Conservation (phyloP, 1,140 invertebrate species). For the Zaprionus capensis region DNA sequence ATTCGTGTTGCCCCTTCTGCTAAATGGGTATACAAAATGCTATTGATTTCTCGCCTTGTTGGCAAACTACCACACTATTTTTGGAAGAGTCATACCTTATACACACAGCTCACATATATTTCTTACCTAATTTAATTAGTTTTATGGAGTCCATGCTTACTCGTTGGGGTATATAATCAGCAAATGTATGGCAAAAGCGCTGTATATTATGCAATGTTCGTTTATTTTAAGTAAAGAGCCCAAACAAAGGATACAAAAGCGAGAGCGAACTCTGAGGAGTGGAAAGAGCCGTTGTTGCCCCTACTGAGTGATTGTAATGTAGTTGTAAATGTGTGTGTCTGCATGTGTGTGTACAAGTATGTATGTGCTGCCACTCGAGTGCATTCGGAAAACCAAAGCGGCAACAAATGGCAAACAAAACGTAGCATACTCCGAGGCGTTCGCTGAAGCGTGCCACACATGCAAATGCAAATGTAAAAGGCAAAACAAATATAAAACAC, state of each 20-base stretch:
- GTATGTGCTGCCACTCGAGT: slow-evolving; percentile 38
- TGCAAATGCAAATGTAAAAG: slow-evolving; percentile 59
- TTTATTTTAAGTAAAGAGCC: slow-evolving; percentile 32
- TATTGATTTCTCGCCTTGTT: slow-evolving; percentile 1
- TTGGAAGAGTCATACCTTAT: background rate
- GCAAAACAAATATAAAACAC: slow-evolving; percentile 23
- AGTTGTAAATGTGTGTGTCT: background rate
- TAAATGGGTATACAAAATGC: background rate
- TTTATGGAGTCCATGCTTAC: background rate
- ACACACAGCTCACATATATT: background rate
- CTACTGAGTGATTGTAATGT: slow-evolving; percentile 1
- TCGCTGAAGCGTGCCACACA: slow-evolving; percentile 65
- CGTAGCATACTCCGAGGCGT: slow-evolving; percentile 59
- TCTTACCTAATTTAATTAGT: slow-evolving; percentile 60
- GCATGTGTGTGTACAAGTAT: background rate
- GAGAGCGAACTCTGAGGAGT: background rate
- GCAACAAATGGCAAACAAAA: slow-evolving; percentile 78
- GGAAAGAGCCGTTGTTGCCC: background rate
- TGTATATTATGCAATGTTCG: slow-evolving; percentile 63
- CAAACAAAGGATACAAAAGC: slow-evolving; percentile 11
- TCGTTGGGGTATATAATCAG: background rate
- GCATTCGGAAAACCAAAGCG: slow-evolving; percentile 47
- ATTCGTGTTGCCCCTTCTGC: background rate
- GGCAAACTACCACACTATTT: background rate
- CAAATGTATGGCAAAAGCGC: slow-evolving; percentile 14